phyloP scores from a whole-genome alignment of 2,797 vertebrate species.

The Cynodonichthys magdalenae region DNA sequence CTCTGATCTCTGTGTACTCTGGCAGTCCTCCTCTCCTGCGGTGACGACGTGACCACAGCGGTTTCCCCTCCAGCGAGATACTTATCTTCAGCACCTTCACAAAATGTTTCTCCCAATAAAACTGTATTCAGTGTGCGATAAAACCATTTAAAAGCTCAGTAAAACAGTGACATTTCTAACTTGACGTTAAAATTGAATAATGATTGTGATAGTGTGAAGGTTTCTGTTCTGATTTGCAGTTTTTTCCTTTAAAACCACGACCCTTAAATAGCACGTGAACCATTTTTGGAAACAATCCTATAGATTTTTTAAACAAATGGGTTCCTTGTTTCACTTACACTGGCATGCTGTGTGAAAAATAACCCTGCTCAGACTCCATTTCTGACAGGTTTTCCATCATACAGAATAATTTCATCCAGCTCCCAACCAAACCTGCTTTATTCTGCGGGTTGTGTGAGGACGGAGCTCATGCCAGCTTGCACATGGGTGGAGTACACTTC shows the following conservation, averaged over 20 bases:
- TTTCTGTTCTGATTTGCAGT: not conserved
- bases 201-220: not conserved
- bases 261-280: not conserved
- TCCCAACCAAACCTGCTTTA: not conserved
- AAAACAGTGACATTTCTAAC: not conserved
- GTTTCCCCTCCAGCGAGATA: slow-evolving; percentile 28
- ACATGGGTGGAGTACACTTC: not conserved
- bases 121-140: slow-evolving; percentile 3
- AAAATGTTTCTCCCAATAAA: slow-evolving; percentile 1
- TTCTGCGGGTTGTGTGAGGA: not conserved
- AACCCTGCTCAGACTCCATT: not conserved
- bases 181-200: not conserved
- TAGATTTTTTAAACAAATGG: not conserved
- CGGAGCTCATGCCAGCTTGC: not conserved
- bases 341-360: slow-evolving; percentile 5
- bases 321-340: not conserved
- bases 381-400: slow-evolving; percentile 2
- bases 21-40: slow-evolving; percentile 19
- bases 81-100: slow-evolving; percentile 33
- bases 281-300: slow-evolving; percentile 1
- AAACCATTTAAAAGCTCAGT: not conserved
- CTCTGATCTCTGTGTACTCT: slow-evolving; percentile 22
- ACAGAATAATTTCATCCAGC: not conserved
- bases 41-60: slow-evolving; percentile 15
- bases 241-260: not conserved